Evolutionary conservation across 2,113 vertebrate species (phyloP), one percentile per base, ranked within the genome.

Genomic region (Synchiropus splendidus): DNA sequence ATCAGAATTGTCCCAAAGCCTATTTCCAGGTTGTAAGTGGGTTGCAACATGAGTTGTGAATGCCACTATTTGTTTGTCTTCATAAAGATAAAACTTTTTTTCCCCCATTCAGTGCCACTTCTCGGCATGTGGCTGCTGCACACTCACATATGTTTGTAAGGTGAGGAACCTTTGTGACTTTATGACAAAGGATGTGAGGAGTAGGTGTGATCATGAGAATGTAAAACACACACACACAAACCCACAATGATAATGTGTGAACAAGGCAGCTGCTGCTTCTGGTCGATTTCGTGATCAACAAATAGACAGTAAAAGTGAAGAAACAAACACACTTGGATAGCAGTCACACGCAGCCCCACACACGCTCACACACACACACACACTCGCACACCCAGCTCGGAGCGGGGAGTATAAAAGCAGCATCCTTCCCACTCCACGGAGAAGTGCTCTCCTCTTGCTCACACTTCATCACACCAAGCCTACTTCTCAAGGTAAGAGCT

Each of bases 351-450:
- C 53, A 37, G 45, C 49, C 37, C 57, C 43, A 30, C 48, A 42
- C 50, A 51, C 45, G 42, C 60, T n/a, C n/a, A n/a, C n/a, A 52
- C 37, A 60, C 43, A 30, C 48, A 42, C 50, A 51, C 45, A 44
- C 60, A 47, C 58, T 58, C 58, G 60, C 61, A 36, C 32, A 14
- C 49, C 41, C 37, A 48, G 31, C 6, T 32, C 58, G 51, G 69
- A 68, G 69, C 61, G 12, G 54, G 45, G 70, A 71, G 64, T 83
- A 83, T 83, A 83, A 81, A 83, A 81, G 74, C 66, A 68, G 45
- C 68, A 45, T 76, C 72, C 61, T 72, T 75, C 58, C 56, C 61
- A 70, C 60, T 78, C 72, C 49, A 16, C 64, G 47, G 47, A 73
- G 54, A 78, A 81, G 67, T 63, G 45, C 54, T 70, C 62, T 64